Conservation (phyloP, 2,888 invertebrate genomes). For the Amphipyra tragopoginis region DNA sequence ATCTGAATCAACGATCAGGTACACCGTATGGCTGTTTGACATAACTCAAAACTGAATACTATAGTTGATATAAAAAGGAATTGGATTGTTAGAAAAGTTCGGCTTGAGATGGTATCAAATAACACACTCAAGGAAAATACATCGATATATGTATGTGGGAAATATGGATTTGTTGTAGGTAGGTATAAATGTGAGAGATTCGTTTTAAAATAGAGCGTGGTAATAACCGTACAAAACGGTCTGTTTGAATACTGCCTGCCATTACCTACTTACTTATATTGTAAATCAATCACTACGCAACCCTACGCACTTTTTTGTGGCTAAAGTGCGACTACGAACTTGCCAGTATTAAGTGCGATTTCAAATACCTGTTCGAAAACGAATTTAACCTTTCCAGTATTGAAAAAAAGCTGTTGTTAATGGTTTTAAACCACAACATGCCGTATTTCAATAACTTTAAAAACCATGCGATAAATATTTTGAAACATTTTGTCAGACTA, state of each 20-base stretch:
- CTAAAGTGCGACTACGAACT: background rate
- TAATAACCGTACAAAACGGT: background rate
- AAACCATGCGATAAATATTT: no score
- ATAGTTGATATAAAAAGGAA: constrained; percentile 31
- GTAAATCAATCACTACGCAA: no score
- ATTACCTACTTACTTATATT: no score
- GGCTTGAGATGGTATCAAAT: constrained; percentile 20
- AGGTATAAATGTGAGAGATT: constrained; percentile 53
- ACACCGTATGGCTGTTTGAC: constrained; percentile 59
- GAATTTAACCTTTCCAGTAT: no score
- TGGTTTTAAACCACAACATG: no score
- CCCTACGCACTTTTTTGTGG: background rate
- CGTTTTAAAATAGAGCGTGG: constrained; percentile 40
- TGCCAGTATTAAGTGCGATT: background rate
- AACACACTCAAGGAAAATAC: constrained; percentile 29
- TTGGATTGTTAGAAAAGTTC: constrained; percentile 39
- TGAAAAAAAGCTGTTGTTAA: no score
- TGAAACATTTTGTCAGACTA: no score
- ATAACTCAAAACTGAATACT: constrained; percentile 14
- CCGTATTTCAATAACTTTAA: no score
- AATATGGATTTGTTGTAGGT: constrained; percentile 56
- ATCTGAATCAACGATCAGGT: constrained; percentile 41
- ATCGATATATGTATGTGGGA: constrained; percentile 43
- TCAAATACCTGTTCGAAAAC: no score
- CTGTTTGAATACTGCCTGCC: no score